phyloP scores from a whole-genome alignment of 2,113 vertebrate genomes.

The Agapornis roseicollis region DNA sequence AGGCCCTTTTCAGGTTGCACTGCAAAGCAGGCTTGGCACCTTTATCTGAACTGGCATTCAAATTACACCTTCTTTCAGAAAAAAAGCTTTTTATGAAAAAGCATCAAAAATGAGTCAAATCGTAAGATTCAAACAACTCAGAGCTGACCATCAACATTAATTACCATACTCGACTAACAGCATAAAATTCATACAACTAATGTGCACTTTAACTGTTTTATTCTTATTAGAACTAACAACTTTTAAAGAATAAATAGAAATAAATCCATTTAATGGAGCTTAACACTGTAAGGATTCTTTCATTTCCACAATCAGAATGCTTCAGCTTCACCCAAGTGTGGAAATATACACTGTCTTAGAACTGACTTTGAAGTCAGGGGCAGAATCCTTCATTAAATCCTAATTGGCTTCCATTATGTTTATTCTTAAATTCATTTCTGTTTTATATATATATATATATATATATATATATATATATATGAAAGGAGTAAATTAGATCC shows the following conservation, averaged over 20 bases:
- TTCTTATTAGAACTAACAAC: neutral
- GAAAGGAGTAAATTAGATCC: too few relatives aligned
- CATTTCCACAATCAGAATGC: neutral
- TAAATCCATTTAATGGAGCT: neutral
- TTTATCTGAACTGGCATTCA: neutral
- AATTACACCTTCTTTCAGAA: neutral
- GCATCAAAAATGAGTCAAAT: neutral
- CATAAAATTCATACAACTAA: neutral
- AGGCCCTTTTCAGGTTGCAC: neutral
- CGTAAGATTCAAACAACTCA: neutral
- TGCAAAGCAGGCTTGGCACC: neutral
- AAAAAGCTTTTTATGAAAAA: neutral
- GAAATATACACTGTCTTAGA: neutral
- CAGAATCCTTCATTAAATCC: neutral
- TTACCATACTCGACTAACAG: neutral
- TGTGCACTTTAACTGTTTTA: neutral
- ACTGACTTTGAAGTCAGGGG: accelerated
- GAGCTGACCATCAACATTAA: neutral
- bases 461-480: too few relatives aligned
- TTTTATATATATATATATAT: too few relatives aligned
- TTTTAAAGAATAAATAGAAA: neutral
- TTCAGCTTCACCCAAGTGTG: neutral
- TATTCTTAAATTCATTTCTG: neutral
- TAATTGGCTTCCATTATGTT: neutral
- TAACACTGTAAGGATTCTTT: neutral